These are phyloP conservation scores for Biston betularia DNA, from an alignment of 2,888 invertebrate genomes.

Conservation along the genomic window DNA sequence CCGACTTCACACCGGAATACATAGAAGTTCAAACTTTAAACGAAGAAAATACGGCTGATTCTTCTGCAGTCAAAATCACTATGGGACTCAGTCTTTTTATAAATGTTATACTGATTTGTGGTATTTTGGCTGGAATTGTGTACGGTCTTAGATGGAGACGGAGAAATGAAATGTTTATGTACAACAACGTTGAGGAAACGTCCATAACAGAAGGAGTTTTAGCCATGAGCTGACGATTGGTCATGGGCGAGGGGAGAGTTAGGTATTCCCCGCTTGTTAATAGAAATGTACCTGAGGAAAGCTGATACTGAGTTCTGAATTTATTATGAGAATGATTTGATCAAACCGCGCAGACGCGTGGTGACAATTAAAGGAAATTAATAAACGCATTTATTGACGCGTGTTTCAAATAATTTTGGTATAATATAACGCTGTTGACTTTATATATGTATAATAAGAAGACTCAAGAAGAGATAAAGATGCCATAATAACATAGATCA, in stretches of 20 bases:
- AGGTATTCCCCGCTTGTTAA: constrained; percentile 10
- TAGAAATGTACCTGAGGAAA: constrained; percentile 11
- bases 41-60: neutral
- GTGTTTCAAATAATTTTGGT: neutral
- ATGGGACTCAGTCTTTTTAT: constrained; percentile 64
- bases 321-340: neutral
- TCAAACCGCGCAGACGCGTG: neutral
- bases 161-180: constrained; percentile 57
- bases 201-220: constrained; percentile 56
- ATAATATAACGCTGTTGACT: too few relatives aligned
- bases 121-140: constrained; percentile 53
- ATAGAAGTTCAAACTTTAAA: constrained; percentile 28
- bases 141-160: constrained; percentile 60
- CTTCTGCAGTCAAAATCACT: constrained; percentile 46
- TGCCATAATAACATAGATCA: too few relatives aligned
- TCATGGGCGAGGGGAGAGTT: neutral
- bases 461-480: too few relatives aligned
- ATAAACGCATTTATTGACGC: neutral
- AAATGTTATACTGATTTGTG: constrained; percentile 61
- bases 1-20: constrained; percentile 46
- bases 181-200: constrained; percentile 58
- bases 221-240: constrained; percentile 46
- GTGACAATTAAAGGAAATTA: neutral
- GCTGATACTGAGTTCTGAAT: constrained; percentile 2
- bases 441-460: too few relatives aligned